Evolutionary conservation across 2,797 vertebrate species (phyloP), one percentile per base, ranked within the genome.

Genomic region (Malurus leucopterus): DNA sequence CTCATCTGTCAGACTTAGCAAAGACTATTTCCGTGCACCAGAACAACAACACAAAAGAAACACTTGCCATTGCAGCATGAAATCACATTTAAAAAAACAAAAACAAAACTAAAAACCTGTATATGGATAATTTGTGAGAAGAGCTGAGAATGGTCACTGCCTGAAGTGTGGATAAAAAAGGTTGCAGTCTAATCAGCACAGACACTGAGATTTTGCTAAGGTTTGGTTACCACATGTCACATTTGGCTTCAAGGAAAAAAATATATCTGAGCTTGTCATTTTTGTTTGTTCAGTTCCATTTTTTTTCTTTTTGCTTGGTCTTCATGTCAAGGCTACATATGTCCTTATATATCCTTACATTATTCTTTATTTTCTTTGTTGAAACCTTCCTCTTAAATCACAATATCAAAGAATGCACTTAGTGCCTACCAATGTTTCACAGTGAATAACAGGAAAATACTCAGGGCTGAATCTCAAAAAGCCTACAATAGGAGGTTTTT

Each of bases 141-240:
- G 34, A 92, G 3, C 23, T 86, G 38, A 86, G 58, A 91, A 61
- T 73, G 13, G 40, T 21, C 21, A 81, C 27, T 84, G 75, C 76
- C 75, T 93, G 44, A 71, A 86, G 53, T 72, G 53, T 77, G 61
- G 92, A 91, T 93, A 93, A 85, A 80, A 94, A 79, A 57, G 12
- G 9, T 76, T 9, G 11, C 58, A 84, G 46, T 90, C 64, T 87
- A 91, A 92, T 93, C 76, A 91, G 21, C 59, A 49, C 27, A 86
- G 84, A 71, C 76, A 69, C 27, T 58, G 70, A 91, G 51, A 95
- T 64, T 83, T 93, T 91, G 78, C 96, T 88, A 90, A 82, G 32
- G 18, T 95, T 90, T 93, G 5, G 9, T 71, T 89, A 46, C 50
- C 84, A 47, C 5, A 7, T 29, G 34, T 91, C 71, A 75, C 43